phyloP scores from a whole-genome alignment of 2,113 vertebrate genomes.

The Eudyptes chrysolophus region DNA sequence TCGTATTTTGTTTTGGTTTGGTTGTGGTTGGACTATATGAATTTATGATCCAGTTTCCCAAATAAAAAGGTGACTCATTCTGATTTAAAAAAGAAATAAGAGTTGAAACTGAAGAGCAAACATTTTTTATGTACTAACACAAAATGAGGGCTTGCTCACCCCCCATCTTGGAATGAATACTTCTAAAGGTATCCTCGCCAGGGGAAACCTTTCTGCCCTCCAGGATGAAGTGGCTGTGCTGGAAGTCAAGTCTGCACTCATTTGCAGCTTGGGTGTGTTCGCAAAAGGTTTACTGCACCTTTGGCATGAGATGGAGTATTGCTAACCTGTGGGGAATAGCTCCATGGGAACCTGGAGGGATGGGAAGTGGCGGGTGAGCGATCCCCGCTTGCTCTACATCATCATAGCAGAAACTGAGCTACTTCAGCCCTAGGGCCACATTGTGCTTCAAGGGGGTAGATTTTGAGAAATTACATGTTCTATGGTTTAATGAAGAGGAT shows the following conservation, averaged over 20 bases:
- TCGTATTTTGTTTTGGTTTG: neutral
- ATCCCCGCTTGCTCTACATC: neutral
- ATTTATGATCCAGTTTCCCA: neutral
- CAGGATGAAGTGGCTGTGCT: neutral
- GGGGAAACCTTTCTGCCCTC: neutral
- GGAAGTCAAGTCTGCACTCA: neutral
- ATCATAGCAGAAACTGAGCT: neutral
- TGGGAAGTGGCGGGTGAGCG: fast-evolving
- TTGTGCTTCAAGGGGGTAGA: neutral
- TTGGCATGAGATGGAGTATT: neutral
- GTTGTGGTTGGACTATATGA: slow-evolving; percentile 9
- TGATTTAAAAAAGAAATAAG: neutral
- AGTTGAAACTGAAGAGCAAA: neutral
- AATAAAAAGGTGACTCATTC: slow-evolving; percentile 3
- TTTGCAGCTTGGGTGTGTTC: neutral
- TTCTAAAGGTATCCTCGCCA: neutral
- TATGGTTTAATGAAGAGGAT: neutral
- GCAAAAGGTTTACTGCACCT: neutral
- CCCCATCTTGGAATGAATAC: neutral
- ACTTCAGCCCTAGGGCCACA: neutral
- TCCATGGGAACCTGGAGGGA: neutral
- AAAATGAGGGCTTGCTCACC: neutral
- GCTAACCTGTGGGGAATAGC: neutral
- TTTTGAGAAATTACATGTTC: neutral
- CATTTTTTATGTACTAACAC: neutral